These are phyloP conservation scores for Gambusia yucatana DNA, from an alignment of 2,797 vertebrate genomes.

Conservation along the genomic window DNA sequence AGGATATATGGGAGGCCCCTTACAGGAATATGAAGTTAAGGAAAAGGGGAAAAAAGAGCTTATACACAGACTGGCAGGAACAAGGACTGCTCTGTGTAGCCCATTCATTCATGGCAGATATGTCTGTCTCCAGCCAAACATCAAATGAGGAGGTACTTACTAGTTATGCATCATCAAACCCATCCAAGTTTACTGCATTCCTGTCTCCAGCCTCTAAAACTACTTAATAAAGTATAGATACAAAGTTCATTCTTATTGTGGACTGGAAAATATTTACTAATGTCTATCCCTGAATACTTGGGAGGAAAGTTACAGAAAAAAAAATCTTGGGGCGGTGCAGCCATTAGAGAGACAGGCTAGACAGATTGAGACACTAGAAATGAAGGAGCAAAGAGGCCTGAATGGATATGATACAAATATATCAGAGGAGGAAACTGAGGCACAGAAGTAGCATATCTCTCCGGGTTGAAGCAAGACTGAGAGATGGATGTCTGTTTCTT, in stretches of 20 bases:
- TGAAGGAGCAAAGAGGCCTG: slow-evolving; percentile 38
- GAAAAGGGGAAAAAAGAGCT: slow-evolving; percentile 46
- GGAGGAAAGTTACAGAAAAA: slow-evolving; percentile 39
- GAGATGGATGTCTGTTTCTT: slow-evolving; percentile 52
- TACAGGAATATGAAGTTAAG: slow-evolving; percentile 74
- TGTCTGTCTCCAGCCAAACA: slow-evolving; percentile 54
- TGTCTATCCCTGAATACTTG: slow-evolving; percentile 39
- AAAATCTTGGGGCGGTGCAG: not conserved
- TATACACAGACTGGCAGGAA: slow-evolving; percentile 70
- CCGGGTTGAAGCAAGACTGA: slow-evolving; percentile 28
- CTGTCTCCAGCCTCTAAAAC: slow-evolving; percentile 15
- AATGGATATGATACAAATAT: slow-evolving; percentile 50
- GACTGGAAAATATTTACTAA: slow-evolving; percentile 59
- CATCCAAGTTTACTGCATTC: slow-evolving; percentile 24
- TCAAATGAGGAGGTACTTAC: slow-evolving; percentile 42
- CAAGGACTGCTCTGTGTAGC: slow-evolving; percentile 75
- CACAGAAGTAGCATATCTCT: slow-evolving; percentile 19
- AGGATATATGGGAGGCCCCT: slow-evolving; percentile 71
- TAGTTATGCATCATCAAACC: slow-evolving; percentile 34
- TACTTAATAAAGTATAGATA: slow-evolving; percentile 20
- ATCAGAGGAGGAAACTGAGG: slow-evolving; percentile 11
- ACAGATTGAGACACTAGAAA: slow-evolving; percentile 8
- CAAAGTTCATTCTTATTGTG: slow-evolving; percentile 51
- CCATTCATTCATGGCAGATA: slow-evolving; percentile 55
- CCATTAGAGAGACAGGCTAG: slow-evolving; percentile 19